Base-by-base conservation (phyloP, 1,140 invertebrate species). In the Arctopsyche grandis region DNA sequence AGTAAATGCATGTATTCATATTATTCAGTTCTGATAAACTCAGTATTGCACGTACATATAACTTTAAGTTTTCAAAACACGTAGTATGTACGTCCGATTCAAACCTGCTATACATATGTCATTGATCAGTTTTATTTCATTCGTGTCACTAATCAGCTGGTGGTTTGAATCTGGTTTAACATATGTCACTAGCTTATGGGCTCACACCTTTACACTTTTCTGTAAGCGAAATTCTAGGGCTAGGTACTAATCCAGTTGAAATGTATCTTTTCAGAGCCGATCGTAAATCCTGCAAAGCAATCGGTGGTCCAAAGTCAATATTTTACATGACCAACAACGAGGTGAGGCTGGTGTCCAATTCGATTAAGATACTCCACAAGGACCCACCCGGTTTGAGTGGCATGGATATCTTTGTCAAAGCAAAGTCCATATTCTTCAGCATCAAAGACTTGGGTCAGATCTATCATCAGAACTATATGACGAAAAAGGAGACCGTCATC, bases 201-300 rank as follows among this genome's bases (percentile, higher is more conserved):
- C n/a, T n/a, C n/a, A n/a, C n/a, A n/a, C n/a, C n/a, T n/a, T n/a
- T n/a, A n/a, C n/a, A n/a, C n/a, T n/a, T n/a, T n/a, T n/a, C n/a
- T n/a, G n/a, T n/a, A n/a, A n/a, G n/a, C n/a, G n/a, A n/a, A n/a
- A n/a, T n/a, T n/a, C n/a, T n/a, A n/a, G n/a, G n/a, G n/a, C n/a
- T n/a, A n/a, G n/a, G n/a, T n/a, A n/a, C n/a, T n/a, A n/a, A n/a
- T n/a, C n/a, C n/a, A n/a, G n/a, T n/a, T n/a, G n/a, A n/a, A n/a
- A n/a, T n/a, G 14, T 58, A 5, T 58, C 21, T 85, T 85, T 83
- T 83, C 75, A 89, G 89, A 66, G 83, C 86, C 0, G 93, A 98
- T 85, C 90, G 90, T 21, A 89, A 88, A 24, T 91, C 91, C 14
- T 95, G 94, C 86, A 95, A 95, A 87, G 92, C 91, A 12, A 83